Conservation (phyloP, 2,888 invertebrate species). For the Drosophila anceps region DNA sequence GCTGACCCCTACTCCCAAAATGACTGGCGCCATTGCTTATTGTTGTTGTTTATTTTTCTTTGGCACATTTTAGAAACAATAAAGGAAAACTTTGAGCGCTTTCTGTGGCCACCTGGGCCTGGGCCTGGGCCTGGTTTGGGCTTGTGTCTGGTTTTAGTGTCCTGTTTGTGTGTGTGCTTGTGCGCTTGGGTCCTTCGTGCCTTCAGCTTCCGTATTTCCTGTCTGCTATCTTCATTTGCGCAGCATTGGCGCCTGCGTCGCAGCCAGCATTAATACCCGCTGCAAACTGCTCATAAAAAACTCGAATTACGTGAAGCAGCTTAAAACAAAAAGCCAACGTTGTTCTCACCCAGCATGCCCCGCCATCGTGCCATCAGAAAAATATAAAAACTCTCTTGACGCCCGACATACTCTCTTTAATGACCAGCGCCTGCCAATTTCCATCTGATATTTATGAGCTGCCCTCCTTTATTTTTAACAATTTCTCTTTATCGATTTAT, state of each 20-base stretch:
- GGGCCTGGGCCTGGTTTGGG: no score
- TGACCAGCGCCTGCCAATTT: conserved; percentile 6
- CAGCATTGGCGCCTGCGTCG: conserved; percentile 32
- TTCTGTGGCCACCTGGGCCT: conserved; percentile 41
- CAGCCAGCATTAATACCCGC: conserved; percentile 27
- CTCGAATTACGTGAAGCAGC: conserved; percentile 57
- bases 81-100: conserved; percentile 67
- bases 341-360: conserved; percentile 7
- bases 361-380: conserved; percentile 32
- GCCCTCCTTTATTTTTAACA: conserved; percentile 29
- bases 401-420: neutral
- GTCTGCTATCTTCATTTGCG: conserved; percentile 58
- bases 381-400: conserved; percentile 43
- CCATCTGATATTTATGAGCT: conserved; percentile 46
- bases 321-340: conserved; percentile 44
- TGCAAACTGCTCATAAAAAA: conserved; percentile 59
- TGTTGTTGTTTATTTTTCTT: conserved; percentile 34
- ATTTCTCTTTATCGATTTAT: no score
- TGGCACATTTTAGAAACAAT: conserved; percentile 78
- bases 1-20: no score
- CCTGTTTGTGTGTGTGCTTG: conserved; percentile 21
- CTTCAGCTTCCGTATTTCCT: conserved; percentile 19
- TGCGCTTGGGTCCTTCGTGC: neutral
- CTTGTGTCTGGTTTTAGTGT: conserved; percentile 1
- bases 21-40: no score